Evolutionary conservation across 2,113 vertebrate species (phyloP).

Genomic region (Rhabdornis inornatus): DNA sequence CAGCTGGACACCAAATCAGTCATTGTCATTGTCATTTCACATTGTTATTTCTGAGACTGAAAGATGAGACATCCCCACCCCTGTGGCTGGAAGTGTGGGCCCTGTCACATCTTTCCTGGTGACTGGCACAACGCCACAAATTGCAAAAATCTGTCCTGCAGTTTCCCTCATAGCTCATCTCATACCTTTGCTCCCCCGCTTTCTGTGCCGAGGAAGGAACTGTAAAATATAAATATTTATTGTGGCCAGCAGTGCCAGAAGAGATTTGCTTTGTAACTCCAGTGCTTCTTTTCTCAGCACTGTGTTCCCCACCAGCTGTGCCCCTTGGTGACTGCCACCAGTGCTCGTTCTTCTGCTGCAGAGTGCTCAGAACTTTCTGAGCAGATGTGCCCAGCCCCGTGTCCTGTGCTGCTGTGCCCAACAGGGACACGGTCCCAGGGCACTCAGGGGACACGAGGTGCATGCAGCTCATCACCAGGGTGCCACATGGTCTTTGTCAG

Average conservation of each 20-base stretch:
- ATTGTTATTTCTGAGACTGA: background rate
- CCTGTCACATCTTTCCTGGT: background rate
- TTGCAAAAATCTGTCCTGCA: background rate
- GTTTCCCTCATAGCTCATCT: background rate
- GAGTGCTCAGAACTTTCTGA: background rate
- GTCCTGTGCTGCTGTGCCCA: background rate
- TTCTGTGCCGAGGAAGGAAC: background rate
- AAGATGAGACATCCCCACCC: background rate
- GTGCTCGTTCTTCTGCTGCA: background rate
- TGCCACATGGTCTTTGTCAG: background rate
- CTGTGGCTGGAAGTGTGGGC: background rate
- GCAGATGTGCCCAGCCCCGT: accelerated
- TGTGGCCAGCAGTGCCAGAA: background rate
- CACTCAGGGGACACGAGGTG: accelerated
- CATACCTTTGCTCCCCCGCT: background rate
- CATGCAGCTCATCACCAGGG: accelerated
- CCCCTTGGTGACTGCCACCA: background rate
- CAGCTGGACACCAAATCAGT: background rate
- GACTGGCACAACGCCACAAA: background rate
- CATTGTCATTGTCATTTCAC: background rate
- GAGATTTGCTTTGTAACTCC: background rate
- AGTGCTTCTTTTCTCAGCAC: background rate
- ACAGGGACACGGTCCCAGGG: accelerated
- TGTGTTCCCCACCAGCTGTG: background rate
- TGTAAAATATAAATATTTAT: background rate